phyloP scores from a whole-genome alignment of 53 echinoderm and acorn worm genomes.

The Echinarachnius parma region DNA sequence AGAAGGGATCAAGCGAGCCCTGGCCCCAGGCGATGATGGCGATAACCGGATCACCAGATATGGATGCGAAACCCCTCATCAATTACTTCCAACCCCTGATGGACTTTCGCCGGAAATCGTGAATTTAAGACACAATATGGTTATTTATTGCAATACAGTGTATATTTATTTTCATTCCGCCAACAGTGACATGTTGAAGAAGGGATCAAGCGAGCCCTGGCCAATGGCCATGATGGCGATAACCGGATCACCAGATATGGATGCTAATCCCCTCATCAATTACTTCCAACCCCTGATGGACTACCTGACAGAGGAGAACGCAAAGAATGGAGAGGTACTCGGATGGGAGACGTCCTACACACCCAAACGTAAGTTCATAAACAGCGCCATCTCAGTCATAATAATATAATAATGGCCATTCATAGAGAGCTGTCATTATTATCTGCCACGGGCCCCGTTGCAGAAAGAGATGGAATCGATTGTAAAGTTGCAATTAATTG shows the following conservation, averaged over 20 bases:
- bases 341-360: slow-evolving; percentile 65
- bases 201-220: slow-evolving; percentile 73
- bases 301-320: slow-evolving; percentile 62
- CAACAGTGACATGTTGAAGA: slow-evolving; percentile 68
- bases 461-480: too few species aligned
- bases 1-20: slow-evolving; percentile 60
- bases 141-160: too few species aligned
- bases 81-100: slow-evolving; percentile 81
- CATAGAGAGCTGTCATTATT: too few species aligned
- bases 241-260: slow-evolving; percentile 62
- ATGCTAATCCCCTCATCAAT: slow-evolving; percentile 59
- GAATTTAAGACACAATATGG: too few species aligned
- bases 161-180: too few species aligned
- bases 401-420: too few species aligned
- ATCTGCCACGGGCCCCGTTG: too few species aligned
- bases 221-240: slow-evolving; percentile 67
- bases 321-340: slow-evolving; percentile 44
- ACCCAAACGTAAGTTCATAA: slow-evolving; percentile 55
- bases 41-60: slow-evolving; percentile 58
- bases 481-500: too few species aligned
- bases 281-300: slow-evolving; percentile 82
- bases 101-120: too few species aligned
- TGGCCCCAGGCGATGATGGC: slow-evolving; percentile 78
- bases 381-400: too few species aligned
- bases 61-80: slow-evolving; percentile 61